Percentiles rank a stretch among this genome's conserved stretches.
phyloP scores from a whole-genome alignment of 2,888 invertebrate species.

The Neocrepidodera transversa region DNA sequence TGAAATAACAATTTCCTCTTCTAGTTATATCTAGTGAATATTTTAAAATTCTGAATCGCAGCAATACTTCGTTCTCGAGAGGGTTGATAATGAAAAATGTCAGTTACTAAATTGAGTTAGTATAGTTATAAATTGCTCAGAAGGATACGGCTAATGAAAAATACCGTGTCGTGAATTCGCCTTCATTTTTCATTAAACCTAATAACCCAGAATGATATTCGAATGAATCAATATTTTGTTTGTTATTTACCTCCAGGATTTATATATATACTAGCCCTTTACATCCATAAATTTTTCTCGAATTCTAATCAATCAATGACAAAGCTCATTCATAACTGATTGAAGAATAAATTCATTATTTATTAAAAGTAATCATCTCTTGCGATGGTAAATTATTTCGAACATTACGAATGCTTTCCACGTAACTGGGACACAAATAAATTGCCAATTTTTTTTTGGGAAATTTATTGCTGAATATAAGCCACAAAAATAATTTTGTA shows the following conservation, averaged over 20 bases:
- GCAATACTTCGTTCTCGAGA: constrained; percentile 6
- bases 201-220: constrained; percentile 26
- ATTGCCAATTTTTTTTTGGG: too few relatives aligned
- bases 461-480: too few relatives aligned
- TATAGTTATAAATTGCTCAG: constrained; percentile 25
- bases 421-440: too few relatives aligned
- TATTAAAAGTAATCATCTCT: constrained; percentile 35
- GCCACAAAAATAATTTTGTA: too few relatives aligned
- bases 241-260: constrained; percentile 10
- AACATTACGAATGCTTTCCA: too few relatives aligned
- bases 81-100: constrained; percentile 28
- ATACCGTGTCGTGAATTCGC: constrained; percentile 18
- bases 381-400: constrained; percentile 33
- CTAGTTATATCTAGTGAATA: too few relatives aligned
- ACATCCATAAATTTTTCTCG: constrained; percentile 19
- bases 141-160: constrained; percentile 26
- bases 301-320: constrained; percentile 38
- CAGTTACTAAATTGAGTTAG: constrained; percentile 28
- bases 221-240: constrained; percentile 24
- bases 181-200: constrained; percentile 27
- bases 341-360: constrained; percentile 37
- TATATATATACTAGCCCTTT: neutral
- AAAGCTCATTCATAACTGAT: constrained; percentile 32
- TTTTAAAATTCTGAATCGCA: too few relatives aligned
- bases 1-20: too few relatives aligned